phyloP scores from a whole-genome alignment of 2,888 invertebrate genomes.

The Cosmorhoe ocellata region DNA sequence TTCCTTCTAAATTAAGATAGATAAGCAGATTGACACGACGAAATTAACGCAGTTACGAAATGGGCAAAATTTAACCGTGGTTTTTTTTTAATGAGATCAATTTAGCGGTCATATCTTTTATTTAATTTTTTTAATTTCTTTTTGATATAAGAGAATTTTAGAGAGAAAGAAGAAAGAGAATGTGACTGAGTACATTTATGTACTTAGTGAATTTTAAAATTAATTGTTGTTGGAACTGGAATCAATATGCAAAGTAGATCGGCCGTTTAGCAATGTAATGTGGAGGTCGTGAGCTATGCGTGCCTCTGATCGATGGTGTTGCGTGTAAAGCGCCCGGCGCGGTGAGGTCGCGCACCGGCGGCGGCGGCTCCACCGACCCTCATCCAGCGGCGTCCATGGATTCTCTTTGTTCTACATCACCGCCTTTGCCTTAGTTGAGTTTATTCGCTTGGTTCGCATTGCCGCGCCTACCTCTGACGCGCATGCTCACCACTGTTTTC shows the following conservation, averaged over 20 bases:
- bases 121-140: no score
- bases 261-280: slow-evolving; percentile 50
- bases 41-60: no score
- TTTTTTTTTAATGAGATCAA: no score
- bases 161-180: no score
- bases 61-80: no score
- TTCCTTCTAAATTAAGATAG: no score
- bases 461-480: slow-evolving; percentile 70
- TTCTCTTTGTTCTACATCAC: slow-evolving; percentile 62
- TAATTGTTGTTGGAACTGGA: slow-evolving; percentile 33
- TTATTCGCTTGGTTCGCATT: slow-evolving; percentile 56
- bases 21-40: no score
- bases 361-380: slow-evolving; percentile 43
- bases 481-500: slow-evolving; percentile 67
- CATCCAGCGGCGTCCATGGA: slow-evolving; percentile 52
- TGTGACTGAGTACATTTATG: no score
- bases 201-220: not conserved
- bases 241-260: slow-evolving; percentile 66
- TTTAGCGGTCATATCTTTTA: no score
- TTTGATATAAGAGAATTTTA: no score
- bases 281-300: slow-evolving; percentile 50
- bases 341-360: slow-evolving; percentile 51
- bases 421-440: slow-evolving; percentile 51
- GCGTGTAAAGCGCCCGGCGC: slow-evolving; percentile 56
- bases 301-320: slow-evolving; percentile 40